Base-by-base conservation (phyloP, 2,888 invertebrate species). In the Hydraecia micacea region DNA sequence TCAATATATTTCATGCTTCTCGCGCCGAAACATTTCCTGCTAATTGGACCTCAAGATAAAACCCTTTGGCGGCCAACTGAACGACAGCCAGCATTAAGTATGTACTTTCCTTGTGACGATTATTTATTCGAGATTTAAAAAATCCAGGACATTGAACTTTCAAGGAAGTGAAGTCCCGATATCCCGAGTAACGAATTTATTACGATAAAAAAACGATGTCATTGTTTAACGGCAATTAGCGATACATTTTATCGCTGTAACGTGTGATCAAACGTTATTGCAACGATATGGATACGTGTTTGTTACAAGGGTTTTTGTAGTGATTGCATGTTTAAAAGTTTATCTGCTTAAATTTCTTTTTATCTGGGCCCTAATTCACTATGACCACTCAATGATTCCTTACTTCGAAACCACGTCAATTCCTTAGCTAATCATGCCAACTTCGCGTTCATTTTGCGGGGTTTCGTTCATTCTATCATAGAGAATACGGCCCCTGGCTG, bases 41-140 rank as follows among this genome's bases (percentile, higher is more conserved):
- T 92, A 93, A 93, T 93, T 93, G 91, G 90, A 58, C 81, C 42
- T 69, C 78, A 75, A 84, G 91, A 92, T 92, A 91, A 91, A 84
- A 77, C 49, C 62, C 84, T 92, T 92, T 91, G 89, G 86, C 91
- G 90, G 91, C 62, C 77, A 74, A 62, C 77, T 65, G 39, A 77
- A 81, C 71, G 79, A 81, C 86, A 87, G 75, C 66, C 69, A 71
- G 71, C 76, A 76, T 86, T 85, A 90, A 79, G 80, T 83, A 79
- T 84, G 85, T 85, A 86, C 84, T 86, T 80, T 80, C 65, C 80
- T 82, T 85, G 63, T 88, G 87, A 87, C 84, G 85, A 90, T 91
- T 88, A 89, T 86, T 88, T 87, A 89, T 86, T 83, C 66, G 73
- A 85, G 78, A 87, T 85, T 28, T 75, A 83, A 83, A 80, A 86